A percentile compares a stretch with the other conserved stretches of the same genome.
Conservation (phyloP, 1,140 invertebrate species). For the Cecropterus lyciades region DNA sequence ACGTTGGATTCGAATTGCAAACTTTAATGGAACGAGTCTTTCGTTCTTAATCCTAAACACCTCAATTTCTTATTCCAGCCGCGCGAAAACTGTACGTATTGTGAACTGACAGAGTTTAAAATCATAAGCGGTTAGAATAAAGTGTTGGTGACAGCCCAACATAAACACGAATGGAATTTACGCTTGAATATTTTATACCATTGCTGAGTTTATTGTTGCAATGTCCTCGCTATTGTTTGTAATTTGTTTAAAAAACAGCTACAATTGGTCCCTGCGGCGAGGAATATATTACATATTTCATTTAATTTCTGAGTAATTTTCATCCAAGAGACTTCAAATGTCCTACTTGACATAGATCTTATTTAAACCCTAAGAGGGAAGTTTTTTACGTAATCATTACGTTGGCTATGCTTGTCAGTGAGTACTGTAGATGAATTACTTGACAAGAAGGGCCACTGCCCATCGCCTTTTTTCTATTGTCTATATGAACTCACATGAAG, state of each 20-base stretch:
- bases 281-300: too few species aligned
- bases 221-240: constrained; percentile 15
- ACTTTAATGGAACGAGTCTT: constrained; percentile 35
- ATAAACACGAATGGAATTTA: constrained; percentile 30
- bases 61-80: constrained; percentile 15
- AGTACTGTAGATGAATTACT: too few species aligned
- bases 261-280: background rate
- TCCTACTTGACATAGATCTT: too few species aligned
- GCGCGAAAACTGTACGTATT: constrained; percentile 15
- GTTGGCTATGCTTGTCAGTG: too few species aligned
- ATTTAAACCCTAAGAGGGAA: too few species aligned
- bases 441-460: too few species aligned
- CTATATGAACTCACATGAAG: too few species aligned
- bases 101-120: background rate
- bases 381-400: too few species aligned
- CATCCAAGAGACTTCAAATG: too few species aligned
- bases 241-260: constrained; percentile 20
- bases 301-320: too few species aligned
- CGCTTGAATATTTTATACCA: constrained; percentile 32
- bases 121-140: constrained; percentile 2
- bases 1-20: constrained; percentile 31
- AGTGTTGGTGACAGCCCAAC: constrained; percentile 31
- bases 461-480: too few species aligned
- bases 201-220: constrained; percentile 23
- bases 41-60: constrained; percentile 36